These are phyloP conservation scores for Resseliella maxima DNA, from an alignment of 2,888 invertebrate genomes.

Conservation along the genomic window DNA sequence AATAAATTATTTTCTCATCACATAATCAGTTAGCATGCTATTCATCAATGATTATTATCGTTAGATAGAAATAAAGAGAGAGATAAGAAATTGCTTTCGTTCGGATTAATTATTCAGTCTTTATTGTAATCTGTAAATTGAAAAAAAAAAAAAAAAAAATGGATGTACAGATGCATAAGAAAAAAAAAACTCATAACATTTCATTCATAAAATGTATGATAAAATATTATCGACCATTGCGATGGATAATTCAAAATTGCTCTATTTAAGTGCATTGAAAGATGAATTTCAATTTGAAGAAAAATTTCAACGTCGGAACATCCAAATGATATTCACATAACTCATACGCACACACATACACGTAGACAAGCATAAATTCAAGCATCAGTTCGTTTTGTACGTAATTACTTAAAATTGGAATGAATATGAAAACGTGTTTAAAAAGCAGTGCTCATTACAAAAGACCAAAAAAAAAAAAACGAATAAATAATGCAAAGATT, in stretches of 20 bases:
- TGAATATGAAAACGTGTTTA: background rate
- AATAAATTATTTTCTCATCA: background rate
- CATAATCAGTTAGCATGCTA: background rate
- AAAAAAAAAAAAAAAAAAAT: background rate
- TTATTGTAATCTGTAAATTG: background rate
- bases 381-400: background rate
- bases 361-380: no score
- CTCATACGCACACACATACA: background rate
- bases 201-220: background rate
- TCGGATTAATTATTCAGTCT: background rate
- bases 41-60: background rate
- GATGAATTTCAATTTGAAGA: background rate
- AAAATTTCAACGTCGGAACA: background rate
- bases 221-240: background rate
- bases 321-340: no score
- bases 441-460: background rate
- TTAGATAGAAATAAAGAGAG: background rate
- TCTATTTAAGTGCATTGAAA: background rate
- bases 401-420: background rate
- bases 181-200: background rate
- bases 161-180: background rate
- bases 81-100: background rate
- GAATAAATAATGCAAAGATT: slow-evolving; percentile 4
- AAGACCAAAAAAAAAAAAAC: background rate
- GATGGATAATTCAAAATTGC: background rate